phyloP scores from a whole-genome alignment of 2,888 invertebrate genomes.

The Sphaerophoria rueppellii region DNA sequence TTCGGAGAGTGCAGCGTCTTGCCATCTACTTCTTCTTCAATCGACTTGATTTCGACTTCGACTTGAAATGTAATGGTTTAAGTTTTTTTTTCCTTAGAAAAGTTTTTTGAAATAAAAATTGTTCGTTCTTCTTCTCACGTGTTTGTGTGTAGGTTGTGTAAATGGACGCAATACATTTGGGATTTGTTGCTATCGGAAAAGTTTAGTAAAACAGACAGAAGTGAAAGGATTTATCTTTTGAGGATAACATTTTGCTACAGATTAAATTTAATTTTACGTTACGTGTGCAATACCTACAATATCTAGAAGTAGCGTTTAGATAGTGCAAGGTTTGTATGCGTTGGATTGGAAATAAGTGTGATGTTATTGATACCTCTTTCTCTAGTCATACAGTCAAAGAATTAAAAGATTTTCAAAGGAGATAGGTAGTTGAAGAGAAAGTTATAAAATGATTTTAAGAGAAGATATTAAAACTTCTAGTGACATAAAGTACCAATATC shows the following conservation, averaged over 20 bases:
- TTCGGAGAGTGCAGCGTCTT: constrained; percentile 12
- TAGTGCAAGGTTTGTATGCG: no score
- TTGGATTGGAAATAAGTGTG: no score
- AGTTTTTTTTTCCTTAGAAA: constrained; percentile 62
- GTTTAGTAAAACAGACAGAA: constrained; percentile 45
- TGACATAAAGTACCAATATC: no score
- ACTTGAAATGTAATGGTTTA: constrained; percentile 29
- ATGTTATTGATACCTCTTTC: no score
- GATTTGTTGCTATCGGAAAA: constrained; percentile 49
- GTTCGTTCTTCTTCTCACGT: constrained; percentile 21
- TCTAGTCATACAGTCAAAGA: no score
- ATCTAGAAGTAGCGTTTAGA: no score
- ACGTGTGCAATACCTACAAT: no score
- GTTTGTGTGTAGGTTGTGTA: not conserved
- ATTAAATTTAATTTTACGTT: constrained; percentile 49
- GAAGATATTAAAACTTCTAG: no score
- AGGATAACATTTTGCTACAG: constrained; percentile 47
- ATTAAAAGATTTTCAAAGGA: no score
- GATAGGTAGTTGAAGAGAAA: no score
- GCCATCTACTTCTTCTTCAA: not conserved
- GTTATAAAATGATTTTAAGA: no score
- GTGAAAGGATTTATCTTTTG: constrained; percentile 50
- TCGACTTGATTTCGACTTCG: not conserved
- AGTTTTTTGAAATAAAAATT: constrained; percentile 62
- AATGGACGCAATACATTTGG: constrained; percentile 20